Percentiles rank a stretch among this genome's conserved stretches.
phyloP scores from a whole-genome alignment of 1,140 invertebrate genomes.

The Piezodorus guildinii region DNA sequence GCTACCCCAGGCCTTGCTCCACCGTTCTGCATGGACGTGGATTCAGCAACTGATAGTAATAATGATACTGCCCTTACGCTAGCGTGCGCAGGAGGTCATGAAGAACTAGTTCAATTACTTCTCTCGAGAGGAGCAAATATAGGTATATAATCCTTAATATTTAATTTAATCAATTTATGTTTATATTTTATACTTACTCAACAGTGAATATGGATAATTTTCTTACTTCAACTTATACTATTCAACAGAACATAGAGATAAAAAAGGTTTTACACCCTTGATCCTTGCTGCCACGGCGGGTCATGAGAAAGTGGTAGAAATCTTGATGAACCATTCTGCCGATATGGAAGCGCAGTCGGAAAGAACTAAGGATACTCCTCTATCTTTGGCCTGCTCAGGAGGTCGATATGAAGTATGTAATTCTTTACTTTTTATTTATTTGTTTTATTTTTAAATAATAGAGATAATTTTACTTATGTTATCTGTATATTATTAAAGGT shows the following conservation, averaged over 20 bases:
- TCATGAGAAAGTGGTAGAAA: conserved; percentile 88
- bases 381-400: conserved; percentile 94
- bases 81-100: conserved; percentile 93
- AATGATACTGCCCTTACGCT: conserved; percentile 95
- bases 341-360: conserved; percentile 98
- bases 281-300: conserved; percentile 95
- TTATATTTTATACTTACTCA: not conserved
- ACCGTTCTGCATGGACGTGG: conserved; percentile 67
- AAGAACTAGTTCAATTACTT: conserved; percentile 85
- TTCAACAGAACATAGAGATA: conserved; percentile 81
- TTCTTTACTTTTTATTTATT: not conserved
- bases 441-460: not conserved
- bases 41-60: conserved; percentile 94
- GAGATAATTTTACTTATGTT: too few relatives aligned
- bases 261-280: conserved; percentile 96
- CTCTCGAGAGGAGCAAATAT: conserved; percentile 84
- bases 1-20: conserved; percentile 11
- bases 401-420: conserved; percentile 72
- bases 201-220: not conserved
- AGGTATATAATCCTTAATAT: conserved; percentile 34
- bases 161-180: too few relatives aligned
- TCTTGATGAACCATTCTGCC: conserved; percentile 80
- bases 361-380: conserved; percentile 94
- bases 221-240: not conserved
- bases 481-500: conserved; percentile 33